These are phyloP conservation scores for Eubucco bourcierii DNA, from an alignment of 2,113 vertebrate genomes.

Conservation along the genomic window DNA sequence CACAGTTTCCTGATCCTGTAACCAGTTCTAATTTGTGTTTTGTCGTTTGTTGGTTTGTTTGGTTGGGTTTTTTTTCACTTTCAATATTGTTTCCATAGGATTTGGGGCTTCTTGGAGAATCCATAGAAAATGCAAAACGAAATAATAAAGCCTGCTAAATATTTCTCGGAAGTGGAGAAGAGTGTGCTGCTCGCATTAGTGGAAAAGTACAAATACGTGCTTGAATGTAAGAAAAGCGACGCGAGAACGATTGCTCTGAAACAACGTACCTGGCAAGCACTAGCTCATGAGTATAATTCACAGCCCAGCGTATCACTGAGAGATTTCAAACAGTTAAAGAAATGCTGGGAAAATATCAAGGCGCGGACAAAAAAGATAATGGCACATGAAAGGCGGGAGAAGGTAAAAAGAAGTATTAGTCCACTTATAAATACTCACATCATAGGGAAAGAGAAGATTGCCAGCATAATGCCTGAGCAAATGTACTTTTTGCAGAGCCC, in stretches of 20 bases:
- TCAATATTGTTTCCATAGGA: conserved; percentile 60
- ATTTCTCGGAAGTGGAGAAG: conserved; percentile 85
- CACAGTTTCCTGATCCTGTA: neutral
- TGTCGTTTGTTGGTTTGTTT: neutral
- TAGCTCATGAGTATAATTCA: conserved; percentile 82
- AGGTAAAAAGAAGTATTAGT: conserved; percentile 80
- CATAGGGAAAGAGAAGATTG: conserved; percentile 80
- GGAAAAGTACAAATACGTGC: conserved; percentile 83
- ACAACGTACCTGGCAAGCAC: conserved; percentile 82
- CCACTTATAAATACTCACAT: conserved; percentile 77
- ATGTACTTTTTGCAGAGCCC: conserved; percentile 82
- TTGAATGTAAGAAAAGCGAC: conserved; percentile 84
- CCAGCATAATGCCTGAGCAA: conserved; percentile 80
- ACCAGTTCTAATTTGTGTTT: conserved; percentile 14
- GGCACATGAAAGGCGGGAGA: conserved; percentile 83
- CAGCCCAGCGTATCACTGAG: conserved; percentile 81
- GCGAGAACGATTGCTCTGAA: conserved; percentile 83
- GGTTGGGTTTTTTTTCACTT: neutral
- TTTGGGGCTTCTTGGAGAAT: conserved; percentile 65
- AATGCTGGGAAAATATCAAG: conserved; percentile 88
- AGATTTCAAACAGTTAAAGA: conserved; percentile 85
- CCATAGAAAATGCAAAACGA: conserved; percentile 85
- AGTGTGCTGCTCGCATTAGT: conserved; percentile 82
- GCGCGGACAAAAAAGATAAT: conserved; percentile 87
- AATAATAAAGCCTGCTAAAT: conserved; percentile 85